Base-by-base conservation (phyloP, 2,113 vertebrate species). In the Atherinomorus stipes region DNA sequence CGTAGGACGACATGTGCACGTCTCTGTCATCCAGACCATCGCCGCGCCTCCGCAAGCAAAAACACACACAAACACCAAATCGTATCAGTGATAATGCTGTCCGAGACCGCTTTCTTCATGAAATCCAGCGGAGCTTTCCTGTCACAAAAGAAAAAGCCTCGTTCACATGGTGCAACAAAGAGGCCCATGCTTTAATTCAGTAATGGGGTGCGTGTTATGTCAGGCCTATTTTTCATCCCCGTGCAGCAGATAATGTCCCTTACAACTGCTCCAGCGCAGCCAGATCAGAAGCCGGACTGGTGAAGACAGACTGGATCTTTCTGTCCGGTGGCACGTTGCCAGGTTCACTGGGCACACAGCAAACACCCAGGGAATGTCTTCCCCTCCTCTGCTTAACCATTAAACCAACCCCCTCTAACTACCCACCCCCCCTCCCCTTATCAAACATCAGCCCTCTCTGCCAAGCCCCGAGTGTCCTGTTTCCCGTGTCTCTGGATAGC, bases 1-100 rank as follows among this genome's bases (percentile, higher is more conserved):
- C 96, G 51, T 95, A 91, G 6, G 95, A 95, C 6, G 96, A 97
- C 74, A 96, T 96, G 72, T 93, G 95, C 54, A 95, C 92, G 10
- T 96, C 95, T 49, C 96, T 88, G 74, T 97, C 95, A 80, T 96
- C 96, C 12, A 90, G 50, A 68, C 94, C 90, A 34, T 89, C 76
- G 84, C 79, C 87, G 71, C 50, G 88, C 71, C 47, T 89, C 96
- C 97, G 88, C 47, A 83, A 80, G 51, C 80, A 79, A n/a, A n/a
- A 47, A 74, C 23, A 67, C 53, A 66, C 47, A 53, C 52, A 66
- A 54, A 80, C 44, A 77, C 49, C 68, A 52, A 52, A 79, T 81
- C 56, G 59, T 54, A 52, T 62, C 72, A 64, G 77, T 62, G 80
- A 87, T 78, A 81, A 86, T 50, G 61, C 54, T 49, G 58, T 66